Evolutionary conservation across 1,140 invertebrate genomes (phyloP).

Genomic region (Himalopsyche phryganea): DNA sequence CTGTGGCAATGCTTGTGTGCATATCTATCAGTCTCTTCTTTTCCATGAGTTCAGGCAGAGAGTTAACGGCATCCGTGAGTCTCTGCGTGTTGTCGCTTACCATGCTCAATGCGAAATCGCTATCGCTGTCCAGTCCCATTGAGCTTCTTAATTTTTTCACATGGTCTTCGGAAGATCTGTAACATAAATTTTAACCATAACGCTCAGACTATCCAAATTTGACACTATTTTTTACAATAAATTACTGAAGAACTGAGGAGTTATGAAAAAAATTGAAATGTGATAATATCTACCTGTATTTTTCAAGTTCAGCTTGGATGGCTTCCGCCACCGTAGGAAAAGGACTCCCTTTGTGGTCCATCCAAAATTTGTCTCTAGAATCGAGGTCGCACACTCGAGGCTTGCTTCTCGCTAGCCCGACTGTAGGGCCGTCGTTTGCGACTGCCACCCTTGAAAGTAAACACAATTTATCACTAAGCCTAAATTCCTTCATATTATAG

Average conservation of each 20-base stretch:
- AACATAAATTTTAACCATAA: too few species aligned
- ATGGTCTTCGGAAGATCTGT: slow-evolving; percentile 85
- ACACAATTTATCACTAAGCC: too few species aligned
- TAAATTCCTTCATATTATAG: too few species aligned
- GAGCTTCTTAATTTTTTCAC: slow-evolving; percentile 91
- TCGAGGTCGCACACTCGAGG: slow-evolving; percentile 90
- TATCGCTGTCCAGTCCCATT: slow-evolving; percentile 83
- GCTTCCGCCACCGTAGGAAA: slow-evolving; percentile 97
- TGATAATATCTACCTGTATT: slow-evolving; percentile 61
- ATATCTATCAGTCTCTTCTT: slow-evolving; percentile 97
- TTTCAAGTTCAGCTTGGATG: slow-evolving; percentile 96
- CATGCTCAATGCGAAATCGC: slow-evolving; percentile 72
- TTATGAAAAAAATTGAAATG: too few species aligned
- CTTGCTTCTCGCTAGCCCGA: slow-evolving; percentile 65
- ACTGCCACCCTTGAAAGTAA: slow-evolving; percentile 43
- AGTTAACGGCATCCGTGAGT: slow-evolving; percentile 91
- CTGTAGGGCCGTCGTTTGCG: slow-evolving; percentile 45
- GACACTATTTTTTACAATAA: too few species aligned
- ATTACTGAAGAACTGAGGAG: too few species aligned
- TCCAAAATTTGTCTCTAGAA: slow-evolving; percentile 88
- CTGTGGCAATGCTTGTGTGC: slow-evolving; percentile 97
- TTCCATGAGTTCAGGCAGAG: slow-evolving; percentile 92
- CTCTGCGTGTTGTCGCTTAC: slow-evolving; percentile 92
- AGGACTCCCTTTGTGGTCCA: slow-evolving; percentile 89
- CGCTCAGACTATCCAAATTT: too few species aligned